phyloP scores from a whole-genome alignment of 64 coral and sea anemone genomes.

The Actinia equina region DNA sequence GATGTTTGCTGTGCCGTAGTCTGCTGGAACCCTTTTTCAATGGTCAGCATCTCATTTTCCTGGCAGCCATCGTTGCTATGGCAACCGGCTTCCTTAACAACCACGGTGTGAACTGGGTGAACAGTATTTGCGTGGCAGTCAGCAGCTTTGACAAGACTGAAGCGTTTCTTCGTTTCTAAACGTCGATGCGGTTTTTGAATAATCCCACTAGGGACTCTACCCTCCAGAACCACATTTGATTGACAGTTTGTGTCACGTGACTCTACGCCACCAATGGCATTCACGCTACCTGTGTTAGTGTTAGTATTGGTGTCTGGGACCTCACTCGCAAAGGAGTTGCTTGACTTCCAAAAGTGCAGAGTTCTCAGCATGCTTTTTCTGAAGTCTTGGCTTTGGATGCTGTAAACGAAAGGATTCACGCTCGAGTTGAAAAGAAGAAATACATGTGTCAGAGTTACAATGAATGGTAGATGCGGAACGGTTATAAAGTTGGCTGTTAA shows the following conservation, averaged over 20 bases:
- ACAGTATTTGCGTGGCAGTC: not conserved
- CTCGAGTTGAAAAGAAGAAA: slow-evolving; percentile 10
- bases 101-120: not conserved
- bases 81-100: not conserved
- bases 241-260: not conserved
- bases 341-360: not conserved
- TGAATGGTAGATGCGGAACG: not conserved
- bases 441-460: not conserved
- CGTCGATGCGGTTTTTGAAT: not conserved
- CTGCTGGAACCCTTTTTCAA: not conserved
- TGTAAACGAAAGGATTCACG: slow-evolving; percentile 13
- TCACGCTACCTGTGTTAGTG: not conserved
- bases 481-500: not conserved
- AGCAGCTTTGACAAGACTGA: not conserved
- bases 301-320: not conserved
- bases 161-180: not conserved
- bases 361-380: not conserved
- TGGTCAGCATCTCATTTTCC: not conserved
- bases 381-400: slow-evolving; percentile 3
- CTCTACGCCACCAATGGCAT: not conserved
- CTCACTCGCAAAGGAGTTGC: not conserved
- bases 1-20: not conserved
- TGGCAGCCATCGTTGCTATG: not conserved
- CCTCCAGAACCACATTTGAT: not conserved
- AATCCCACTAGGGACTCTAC: not conserved